Evolutionary conservation across 37 sponge, comb jelly and placozoan genomes (phyloP).

Genomic region (Crambe crambe): DNA sequence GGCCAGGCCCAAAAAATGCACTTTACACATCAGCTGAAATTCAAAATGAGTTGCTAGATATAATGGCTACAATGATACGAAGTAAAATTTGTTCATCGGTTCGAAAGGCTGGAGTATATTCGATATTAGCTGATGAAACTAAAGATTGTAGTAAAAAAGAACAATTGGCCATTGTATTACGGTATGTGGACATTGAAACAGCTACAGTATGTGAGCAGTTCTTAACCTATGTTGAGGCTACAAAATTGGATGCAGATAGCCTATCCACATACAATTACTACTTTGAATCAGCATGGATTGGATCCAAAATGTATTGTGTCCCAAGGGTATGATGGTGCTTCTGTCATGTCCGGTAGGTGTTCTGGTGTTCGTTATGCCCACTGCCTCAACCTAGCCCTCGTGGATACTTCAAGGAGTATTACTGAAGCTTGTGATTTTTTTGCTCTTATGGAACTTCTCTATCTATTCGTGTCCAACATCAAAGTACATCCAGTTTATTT

Average conservation of each 20-base stretch:
- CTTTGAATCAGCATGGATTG: slow-evolving; percentile 21
- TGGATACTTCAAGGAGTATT: slow-evolving; percentile 21
- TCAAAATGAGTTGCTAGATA: slow-evolving; percentile 46
- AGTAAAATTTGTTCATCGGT: slow-evolving; percentile 20
- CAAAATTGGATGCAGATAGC: slow-evolving; percentile 17
- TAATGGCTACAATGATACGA: slow-evolving; percentile 49
- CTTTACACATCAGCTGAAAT: slow-evolving; percentile 46
- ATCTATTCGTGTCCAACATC: slow-evolving; percentile 38
- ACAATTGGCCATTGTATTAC: slow-evolving; percentile 34
- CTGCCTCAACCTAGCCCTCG: slow-evolving; percentile 23
- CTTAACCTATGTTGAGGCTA: slow-evolving; percentile 42
- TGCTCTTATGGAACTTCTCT: slow-evolving; percentile 37
- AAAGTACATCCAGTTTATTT: slow-evolving; percentile 49
- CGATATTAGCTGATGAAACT: slow-evolving; percentile 54
- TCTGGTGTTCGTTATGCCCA: slow-evolving; percentile 58
- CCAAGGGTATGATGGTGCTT: slow-evolving; percentile 68
- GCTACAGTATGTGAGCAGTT: slow-evolving; percentile 38
- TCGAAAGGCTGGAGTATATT: slow-evolving; percentile 31
- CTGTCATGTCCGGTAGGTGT: slow-evolving; percentile 48
- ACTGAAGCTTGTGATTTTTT: slow-evolving; percentile 54
- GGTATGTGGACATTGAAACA: slow-evolving; percentile 43
- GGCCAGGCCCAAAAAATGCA: slow-evolving; percentile 65
- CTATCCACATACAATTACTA: slow-evolving; percentile 24
- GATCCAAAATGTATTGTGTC: slow-evolving; percentile 50
- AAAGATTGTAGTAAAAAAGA: slow-evolving; percentile 52